Conservation (phyloP, 2,888 invertebrate genomes). For the Onthophagus sagittarius region DNA sequence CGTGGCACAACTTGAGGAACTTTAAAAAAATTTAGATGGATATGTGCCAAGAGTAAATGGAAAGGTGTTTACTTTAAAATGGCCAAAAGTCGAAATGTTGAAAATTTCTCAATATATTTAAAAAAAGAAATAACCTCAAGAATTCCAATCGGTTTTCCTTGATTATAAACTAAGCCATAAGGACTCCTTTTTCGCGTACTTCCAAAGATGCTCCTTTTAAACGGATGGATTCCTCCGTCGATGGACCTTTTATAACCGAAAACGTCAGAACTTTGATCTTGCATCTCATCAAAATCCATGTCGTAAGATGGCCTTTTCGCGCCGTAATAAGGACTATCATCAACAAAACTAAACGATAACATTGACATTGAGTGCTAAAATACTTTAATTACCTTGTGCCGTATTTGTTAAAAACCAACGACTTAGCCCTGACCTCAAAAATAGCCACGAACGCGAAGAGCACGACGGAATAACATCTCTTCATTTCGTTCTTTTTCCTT, state of each 20-base stretch:
- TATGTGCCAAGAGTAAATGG: too few species aligned
- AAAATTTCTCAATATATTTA: too few species aligned
- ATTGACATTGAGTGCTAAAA: not conserved
- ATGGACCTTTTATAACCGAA: conserved; percentile 19
- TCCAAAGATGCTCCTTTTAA: conserved; percentile 15
- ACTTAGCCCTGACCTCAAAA: conserved; percentile 16
- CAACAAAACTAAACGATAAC: not conserved
- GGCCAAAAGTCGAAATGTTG: too few species aligned
- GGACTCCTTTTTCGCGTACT: conserved; percentile 25
- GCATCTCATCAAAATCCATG: conserved; percentile 14
- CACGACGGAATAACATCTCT: conserved; percentile 14
- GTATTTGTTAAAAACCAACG: conserved; percentile 20
- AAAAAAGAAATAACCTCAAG: conserved; percentile 28
- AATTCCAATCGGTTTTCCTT: conserved; percentile 34
- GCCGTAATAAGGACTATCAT: conserved; percentile 15
- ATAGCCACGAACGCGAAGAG: conserved; percentile 14
- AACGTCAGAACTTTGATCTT: conserved; percentile 12
- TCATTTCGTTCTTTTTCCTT: conserved; percentile 13
- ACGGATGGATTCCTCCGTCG: conserved; percentile 14
- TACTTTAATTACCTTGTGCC: conserved; percentile 19
- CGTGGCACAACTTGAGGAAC: too few species aligned
- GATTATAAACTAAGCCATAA: conserved; percentile 34
- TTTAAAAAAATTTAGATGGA: too few species aligned
- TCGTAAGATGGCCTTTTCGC: conserved; percentile 12
- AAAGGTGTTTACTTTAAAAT: too few species aligned